phyloP scores from a whole-genome alignment of 92 coral and sea anemone genomes.

The Porites divaricata region DNA sequence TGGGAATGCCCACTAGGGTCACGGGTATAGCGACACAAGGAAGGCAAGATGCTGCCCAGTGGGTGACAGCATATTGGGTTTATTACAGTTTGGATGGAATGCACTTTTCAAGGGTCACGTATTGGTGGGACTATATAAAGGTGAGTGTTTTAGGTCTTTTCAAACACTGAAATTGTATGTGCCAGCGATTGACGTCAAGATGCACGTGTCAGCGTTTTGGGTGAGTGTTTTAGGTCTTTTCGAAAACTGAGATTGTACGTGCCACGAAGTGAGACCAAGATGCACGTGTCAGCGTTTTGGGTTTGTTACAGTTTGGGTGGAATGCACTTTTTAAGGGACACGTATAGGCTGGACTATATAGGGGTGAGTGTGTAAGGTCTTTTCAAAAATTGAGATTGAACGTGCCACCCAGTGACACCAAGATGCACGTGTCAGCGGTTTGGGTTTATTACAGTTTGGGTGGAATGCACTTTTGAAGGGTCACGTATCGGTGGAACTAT shows the following conservation, averaged over 20 bases:
- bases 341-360: conserved; percentile 62
- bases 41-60: conserved; percentile 57
- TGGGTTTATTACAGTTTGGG: conserved; percentile 77
- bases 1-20: conserved; percentile 58
- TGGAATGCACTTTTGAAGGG: conserved; percentile 65
- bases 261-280: too few species aligned
- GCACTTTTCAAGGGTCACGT: conserved; percentile 67
- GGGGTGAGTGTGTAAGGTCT: background rate
- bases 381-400: too few species aligned
- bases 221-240: background rate
- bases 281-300: conserved; percentile 55
- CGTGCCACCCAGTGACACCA: too few species aligned
- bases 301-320: conserved; percentile 77
- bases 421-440: conserved; percentile 3
- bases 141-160: background rate
- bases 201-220: conserved; percentile 55
- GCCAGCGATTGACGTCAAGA: too few species aligned
- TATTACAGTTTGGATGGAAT: conserved; percentile 79
- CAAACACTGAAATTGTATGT: too few species aligned
- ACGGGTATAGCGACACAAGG: conserved; percentile 94
- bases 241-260: too few species aligned
- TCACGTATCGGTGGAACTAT: conserved; percentile 65
- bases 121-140: conserved; percentile 63
- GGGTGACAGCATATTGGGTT: conserved; percentile 71
- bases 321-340: conserved; percentile 64